phyloP scores from a whole-genome alignment of 2,113 vertebrate genomes.

The Nothocercus julius region DNA sequence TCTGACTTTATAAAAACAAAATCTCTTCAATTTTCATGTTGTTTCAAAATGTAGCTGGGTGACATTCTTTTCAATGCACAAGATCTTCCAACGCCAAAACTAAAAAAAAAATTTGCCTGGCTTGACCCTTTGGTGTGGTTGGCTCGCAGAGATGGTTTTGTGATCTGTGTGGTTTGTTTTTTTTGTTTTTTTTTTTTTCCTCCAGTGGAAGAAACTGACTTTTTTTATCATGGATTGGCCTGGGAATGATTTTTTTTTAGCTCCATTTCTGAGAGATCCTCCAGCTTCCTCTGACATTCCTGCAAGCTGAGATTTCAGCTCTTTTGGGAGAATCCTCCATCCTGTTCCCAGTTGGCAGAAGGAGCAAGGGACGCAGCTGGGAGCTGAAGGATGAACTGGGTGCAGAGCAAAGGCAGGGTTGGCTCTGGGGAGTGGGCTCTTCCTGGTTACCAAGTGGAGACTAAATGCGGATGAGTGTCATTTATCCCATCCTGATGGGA shows the following conservation, averaged over 20 bases:
- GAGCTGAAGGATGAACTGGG: rapidly evolving
- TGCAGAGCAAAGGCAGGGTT: background rate
- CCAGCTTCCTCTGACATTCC: background rate
- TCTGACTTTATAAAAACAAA: background rate
- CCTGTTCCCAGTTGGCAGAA: background rate
- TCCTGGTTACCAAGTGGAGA: background rate
- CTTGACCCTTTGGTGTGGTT: background rate
- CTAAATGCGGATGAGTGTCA: background rate
- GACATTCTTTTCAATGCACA: background rate
- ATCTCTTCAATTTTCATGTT: background rate
- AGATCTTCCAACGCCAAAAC: background rate
- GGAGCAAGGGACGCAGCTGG: background rate
- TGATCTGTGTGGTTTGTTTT: no score
- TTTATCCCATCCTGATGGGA: background rate
- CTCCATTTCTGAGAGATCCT: background rate
- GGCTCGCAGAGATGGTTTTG: background rate
- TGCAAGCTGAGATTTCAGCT: background rate
- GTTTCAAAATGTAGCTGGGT: background rate
- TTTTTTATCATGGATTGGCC: background rate
- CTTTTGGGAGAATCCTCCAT: background rate
- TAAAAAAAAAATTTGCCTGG: background rate
- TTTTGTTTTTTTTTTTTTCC: background rate
- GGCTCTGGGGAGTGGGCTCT: background rate
- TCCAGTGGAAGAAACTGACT: background rate
- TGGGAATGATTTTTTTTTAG: background rate